Base-by-base conservation (phyloP, 2,888 invertebrate genomes). In the Cephalotes varians region DNA sequence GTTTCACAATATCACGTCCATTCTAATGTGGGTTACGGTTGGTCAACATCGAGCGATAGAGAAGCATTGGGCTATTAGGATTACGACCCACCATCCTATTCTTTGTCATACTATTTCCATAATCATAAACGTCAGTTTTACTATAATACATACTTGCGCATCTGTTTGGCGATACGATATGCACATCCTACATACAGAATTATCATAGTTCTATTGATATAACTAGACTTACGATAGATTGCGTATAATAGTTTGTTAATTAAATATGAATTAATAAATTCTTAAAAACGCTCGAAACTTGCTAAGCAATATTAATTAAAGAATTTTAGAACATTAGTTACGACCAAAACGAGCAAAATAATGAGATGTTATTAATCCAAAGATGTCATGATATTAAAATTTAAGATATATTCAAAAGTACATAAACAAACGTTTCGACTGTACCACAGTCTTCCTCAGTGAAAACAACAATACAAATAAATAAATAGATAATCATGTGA, bases 1-100 rank as follows among this genome's bases (percentile, higher is more conserved):
- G 81, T 91, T 91, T 88, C 89, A 84, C 85, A 87, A 91, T 84
- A 80, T 71, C 58, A 51, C n/a, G 25, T 54, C 49, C 40, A 58
- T 82, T 85, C 86, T 80, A 85, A 89, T 88, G 71, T 88, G 84
- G 85, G 65, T 85, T 84, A 84, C 67, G 79, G 58, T 85, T 84
- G 81, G 81, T 86, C 80, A 84, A 88, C 69, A 76, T 56, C 10
- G 81, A 21, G 31, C 21, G 47, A 60, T 12, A 34, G n/a, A 67
- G 40, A 64, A 18, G 12, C 10, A 64, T 34, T 15, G n/a, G 25
- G 37, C 28, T 37, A 51, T 25, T 28, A 51, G 7, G 37, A 76
- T 28, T 37, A 40, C 65, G 37, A 51, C 25, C 37, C 49, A 76
- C 49, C 65, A 21, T 67, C 10, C 40, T 28, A 76, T 76, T 67